Conservation (phyloP, 2,797 vertebrate genomes). For the Phrynocephalus vlangalii region DNA sequence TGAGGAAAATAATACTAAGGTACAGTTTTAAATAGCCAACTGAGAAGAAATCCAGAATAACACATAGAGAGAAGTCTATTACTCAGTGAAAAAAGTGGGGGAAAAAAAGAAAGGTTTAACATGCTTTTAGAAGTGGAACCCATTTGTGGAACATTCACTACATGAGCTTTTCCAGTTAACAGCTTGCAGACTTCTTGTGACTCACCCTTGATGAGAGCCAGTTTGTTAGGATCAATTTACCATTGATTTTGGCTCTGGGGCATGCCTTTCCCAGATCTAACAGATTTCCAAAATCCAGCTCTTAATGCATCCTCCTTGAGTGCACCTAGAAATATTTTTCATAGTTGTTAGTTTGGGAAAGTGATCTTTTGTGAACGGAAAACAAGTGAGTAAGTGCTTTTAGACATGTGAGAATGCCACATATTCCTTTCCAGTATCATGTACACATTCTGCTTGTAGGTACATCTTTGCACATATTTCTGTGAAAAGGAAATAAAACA, state of each 20-base stretch:
- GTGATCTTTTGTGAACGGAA: background rate
- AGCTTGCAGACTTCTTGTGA: background rate
- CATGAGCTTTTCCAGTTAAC: slow-evolving; percentile 3
- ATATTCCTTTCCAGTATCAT: background rate
- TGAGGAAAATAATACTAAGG: background rate
- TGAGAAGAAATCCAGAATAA: background rate
- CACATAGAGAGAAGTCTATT: background rate
- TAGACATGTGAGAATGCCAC: background rate
- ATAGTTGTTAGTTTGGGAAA: background rate
- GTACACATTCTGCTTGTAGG: background rate
- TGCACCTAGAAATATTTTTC: slow-evolving; percentile 1
- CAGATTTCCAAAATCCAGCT: slow-evolving; percentile 9
- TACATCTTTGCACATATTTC: background rate
- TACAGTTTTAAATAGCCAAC: background rate
- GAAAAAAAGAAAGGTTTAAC: too few species aligned
- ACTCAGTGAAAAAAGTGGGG: background rate
- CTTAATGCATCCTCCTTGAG: background rate
- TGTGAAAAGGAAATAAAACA: background rate
- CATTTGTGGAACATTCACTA: slow-evolving; percentile 1
- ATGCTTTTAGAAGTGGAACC: background rate
- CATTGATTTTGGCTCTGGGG: slow-evolving; percentile 18
- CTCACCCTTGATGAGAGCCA: slow-evolving; percentile 9
- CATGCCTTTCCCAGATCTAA: slow-evolving; percentile 14
- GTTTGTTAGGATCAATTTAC: slow-evolving; percentile 13
- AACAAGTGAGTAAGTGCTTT: background rate